Percentiles rank a stretch among this genome's conserved stretches.
These are phyloP conservation scores for Nomada hirtipes DNA, from an alignment of 2,888 invertebrate genomes.

Conservation along the genomic window DNA sequence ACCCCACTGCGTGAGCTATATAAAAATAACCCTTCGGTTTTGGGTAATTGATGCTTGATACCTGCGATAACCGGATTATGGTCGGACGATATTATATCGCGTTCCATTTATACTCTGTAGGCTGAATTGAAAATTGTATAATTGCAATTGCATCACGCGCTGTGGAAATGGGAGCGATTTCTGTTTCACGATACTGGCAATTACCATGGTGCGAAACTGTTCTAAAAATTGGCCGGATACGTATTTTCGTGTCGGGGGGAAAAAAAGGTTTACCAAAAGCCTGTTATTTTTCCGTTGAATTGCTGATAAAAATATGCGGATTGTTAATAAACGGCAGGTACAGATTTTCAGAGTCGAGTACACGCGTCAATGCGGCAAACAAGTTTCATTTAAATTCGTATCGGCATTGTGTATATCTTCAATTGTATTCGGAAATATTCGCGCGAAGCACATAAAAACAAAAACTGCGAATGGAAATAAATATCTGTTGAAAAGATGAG, in stretches of 20 bases:
- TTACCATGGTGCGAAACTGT: not conserved
- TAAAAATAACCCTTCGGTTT: not conserved
- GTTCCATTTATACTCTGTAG: not conserved
- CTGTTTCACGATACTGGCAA: not conserved
- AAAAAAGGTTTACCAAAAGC: slow-evolving; percentile 14
- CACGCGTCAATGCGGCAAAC: slow-evolving; percentile 15
- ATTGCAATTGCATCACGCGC: slow-evolving; percentile 16
- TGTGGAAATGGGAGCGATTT: slow-evolving; percentile 1
- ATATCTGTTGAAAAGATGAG: not conserved
- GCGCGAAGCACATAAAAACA: not conserved
- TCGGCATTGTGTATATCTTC: not conserved
- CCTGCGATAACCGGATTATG: not conserved
- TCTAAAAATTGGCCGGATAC: not conserved
- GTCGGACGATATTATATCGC: not conserved
- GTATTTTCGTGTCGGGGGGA: not conserved
- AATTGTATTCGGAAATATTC: not conserved
- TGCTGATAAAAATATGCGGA: slow-evolving; percentile 32
- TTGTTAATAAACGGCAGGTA: slow-evolving; percentile 40
- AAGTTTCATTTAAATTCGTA: slow-evolving; percentile 31
- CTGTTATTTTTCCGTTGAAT: slow-evolving; percentile 39
- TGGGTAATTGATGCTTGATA: not conserved
- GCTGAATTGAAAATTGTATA: slow-evolving; percentile 31
- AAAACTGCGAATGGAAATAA: not conserved
- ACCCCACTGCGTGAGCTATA: not conserved
- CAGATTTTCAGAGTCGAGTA: slow-evolving; percentile 6